Evolutionary conservation across 2,888 invertebrate genomes (phyloP).

Genomic region (Buathra laborator): DNA sequence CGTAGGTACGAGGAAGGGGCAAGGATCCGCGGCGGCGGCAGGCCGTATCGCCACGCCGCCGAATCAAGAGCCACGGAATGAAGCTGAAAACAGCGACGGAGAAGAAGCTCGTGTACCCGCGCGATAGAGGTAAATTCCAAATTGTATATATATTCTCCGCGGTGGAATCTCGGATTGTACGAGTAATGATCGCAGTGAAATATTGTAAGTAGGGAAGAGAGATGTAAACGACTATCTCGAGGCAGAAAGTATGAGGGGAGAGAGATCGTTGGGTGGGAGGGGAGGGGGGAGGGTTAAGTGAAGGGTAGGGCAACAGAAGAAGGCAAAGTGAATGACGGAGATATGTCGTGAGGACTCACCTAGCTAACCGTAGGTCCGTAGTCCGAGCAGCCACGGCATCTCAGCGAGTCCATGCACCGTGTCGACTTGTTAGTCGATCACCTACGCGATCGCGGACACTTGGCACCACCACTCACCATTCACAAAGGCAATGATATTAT

Average conservation of each 20-base stretch:
- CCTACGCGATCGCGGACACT: conserved; percentile 74
- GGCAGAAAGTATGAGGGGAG: conserved; percentile 1
- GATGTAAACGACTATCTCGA: neutral
- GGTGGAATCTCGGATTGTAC: neutral
- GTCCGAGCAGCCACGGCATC: conserved; percentile 83
- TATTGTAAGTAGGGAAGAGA: neutral
- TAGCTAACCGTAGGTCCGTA: conserved; percentile 83
- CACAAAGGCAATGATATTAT: conserved; percentile 70
- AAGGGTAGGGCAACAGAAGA: conserved; percentile 5
- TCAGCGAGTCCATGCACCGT: conserved; percentile 81
- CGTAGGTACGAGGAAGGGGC: conserved; percentile 54
- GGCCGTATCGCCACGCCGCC: neutral
- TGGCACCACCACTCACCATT: conserved; percentile 76
- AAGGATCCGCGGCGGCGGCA: conserved; percentile 58
- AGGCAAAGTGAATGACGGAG: conserved; percentile 10
- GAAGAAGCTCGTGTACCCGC: neutral
- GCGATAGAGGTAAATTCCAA: neutral
- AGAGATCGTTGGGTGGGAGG: neutral
- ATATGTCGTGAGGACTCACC: conserved; percentile 75
- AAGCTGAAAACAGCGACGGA: neutral
- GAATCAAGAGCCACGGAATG: neutral
- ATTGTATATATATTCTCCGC: neutral
- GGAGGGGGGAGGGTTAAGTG: neutral
- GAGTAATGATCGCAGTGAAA: neutral
- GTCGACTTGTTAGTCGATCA: conserved; percentile 68